phyloP scores from a whole-genome alignment of 2,113 vertebrate species.

The Equus quagga region DNA sequence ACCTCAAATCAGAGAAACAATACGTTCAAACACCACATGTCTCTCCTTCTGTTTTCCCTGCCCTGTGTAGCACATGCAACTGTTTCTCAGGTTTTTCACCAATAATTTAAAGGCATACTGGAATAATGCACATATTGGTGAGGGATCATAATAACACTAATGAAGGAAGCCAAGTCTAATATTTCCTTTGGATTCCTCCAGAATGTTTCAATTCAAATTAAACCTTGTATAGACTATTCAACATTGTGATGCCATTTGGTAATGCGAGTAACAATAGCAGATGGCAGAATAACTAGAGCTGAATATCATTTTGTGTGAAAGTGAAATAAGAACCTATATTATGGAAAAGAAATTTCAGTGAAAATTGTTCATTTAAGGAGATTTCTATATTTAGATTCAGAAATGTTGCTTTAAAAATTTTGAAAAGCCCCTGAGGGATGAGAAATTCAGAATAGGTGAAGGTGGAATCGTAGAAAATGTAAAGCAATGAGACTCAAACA shows the following conservation, averaged over 20 bases:
- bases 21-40: background rate
- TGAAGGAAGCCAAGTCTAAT: background rate
- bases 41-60: background rate
- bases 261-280: background rate
- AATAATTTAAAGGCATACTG: background rate
- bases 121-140: background rate
- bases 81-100: background rate
- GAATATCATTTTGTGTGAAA: background rate
- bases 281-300: background rate
- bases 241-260: background rate
- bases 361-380: constrained; percentile 49
- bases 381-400: constrained; percentile 25
- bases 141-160: background rate
- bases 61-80: background rate
- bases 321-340: background rate
- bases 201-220: background rate
- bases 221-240: background rate
- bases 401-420: background rate
- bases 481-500: background rate
- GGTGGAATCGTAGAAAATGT: background rate
- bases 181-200: background rate
- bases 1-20: background rate
- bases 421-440: background rate
- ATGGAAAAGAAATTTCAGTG: background rate
- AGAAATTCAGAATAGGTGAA: background rate